Conservation (phyloP, 2,113 vertebrate species). For the Vicugna pacos region DNA sequence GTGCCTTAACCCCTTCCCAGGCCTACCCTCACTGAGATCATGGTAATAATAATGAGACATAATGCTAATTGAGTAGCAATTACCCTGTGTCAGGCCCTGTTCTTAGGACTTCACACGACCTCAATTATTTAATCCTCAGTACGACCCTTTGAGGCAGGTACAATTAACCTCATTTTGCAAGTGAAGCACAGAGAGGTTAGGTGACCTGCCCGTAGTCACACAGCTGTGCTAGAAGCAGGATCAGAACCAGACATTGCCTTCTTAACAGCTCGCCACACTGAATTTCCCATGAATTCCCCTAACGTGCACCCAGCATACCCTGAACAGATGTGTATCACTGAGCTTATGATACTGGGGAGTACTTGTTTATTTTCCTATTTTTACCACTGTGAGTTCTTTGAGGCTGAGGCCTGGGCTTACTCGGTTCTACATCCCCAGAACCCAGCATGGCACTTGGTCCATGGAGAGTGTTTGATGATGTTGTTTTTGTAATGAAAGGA, state of each 20-base stretch:
- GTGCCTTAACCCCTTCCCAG: accelerated
- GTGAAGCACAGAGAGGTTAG: neutral
- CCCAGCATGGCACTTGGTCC: neutral
- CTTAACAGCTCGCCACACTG: accelerated
- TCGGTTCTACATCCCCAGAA: neutral
- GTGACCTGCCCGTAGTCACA: neutral
- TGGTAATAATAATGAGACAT: neutral
- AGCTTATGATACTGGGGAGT: neutral
- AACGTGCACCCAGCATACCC: too few relatives aligned
- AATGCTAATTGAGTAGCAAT: accelerated
- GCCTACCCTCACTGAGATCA: neutral
- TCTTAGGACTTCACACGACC: neutral
- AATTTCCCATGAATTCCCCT: neutral
- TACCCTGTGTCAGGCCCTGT: neutral
- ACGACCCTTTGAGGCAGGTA: neutral
- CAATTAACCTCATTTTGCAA: neutral
- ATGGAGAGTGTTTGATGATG: neutral
- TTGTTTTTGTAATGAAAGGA: neutral
- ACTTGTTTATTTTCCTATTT: neutral
- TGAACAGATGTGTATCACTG: neutral
- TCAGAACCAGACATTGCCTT: neutral
- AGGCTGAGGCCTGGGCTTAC: neutral
- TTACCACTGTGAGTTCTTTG: neutral
- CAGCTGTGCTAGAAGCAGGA: neutral
- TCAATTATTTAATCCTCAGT: neutral